phyloP scores from a whole-genome alignment of 1,140 invertebrate species.

The Papilio xuthus region DNA sequence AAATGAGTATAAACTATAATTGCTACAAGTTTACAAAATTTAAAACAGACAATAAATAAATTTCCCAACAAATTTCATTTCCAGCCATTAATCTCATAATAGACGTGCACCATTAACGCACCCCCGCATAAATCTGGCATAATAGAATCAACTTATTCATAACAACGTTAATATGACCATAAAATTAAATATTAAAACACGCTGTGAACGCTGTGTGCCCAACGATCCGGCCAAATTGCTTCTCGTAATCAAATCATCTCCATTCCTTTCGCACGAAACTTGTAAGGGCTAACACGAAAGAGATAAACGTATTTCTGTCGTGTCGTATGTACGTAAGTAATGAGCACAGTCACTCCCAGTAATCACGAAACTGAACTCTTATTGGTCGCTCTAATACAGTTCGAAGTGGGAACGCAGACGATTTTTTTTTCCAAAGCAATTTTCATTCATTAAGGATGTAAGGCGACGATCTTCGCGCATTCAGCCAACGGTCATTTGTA shows the following conservation, averaged over 20 bases:
- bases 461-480: constrained; percentile 39
- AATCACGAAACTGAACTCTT: constrained; percentile 59
- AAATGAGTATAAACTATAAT: background rate
- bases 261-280: constrained; percentile 46
- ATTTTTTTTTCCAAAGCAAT: constrained; percentile 60
- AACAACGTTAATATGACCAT: constrained; percentile 72
- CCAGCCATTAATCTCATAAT: constrained; percentile 55
- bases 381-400: constrained; percentile 70
- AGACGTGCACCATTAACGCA: constrained; percentile 59
- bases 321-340: constrained; percentile 60
- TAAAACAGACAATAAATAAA: constrained; percentile 47
- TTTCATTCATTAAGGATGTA: constrained; percentile 60
- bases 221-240: constrained; percentile 55
- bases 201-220: constrained; percentile 56
- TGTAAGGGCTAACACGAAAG: constrained; percentile 42
- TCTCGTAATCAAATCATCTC: constrained; percentile 47
- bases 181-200: constrained; percentile 78
- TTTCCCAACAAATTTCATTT: constrained; percentile 59
- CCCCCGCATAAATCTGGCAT: constrained; percentile 67
- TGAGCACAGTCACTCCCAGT: constrained; percentile 69
- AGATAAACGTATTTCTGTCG: constrained; percentile 49
- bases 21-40: constrained; percentile 37
- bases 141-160: constrained; percentile 71
- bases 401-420: constrained; percentile 48
- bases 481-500: constrained; percentile 39